phyloP scores from a whole-genome alignment of 1,140 invertebrate species.

The Drosophila triauraria region DNA sequence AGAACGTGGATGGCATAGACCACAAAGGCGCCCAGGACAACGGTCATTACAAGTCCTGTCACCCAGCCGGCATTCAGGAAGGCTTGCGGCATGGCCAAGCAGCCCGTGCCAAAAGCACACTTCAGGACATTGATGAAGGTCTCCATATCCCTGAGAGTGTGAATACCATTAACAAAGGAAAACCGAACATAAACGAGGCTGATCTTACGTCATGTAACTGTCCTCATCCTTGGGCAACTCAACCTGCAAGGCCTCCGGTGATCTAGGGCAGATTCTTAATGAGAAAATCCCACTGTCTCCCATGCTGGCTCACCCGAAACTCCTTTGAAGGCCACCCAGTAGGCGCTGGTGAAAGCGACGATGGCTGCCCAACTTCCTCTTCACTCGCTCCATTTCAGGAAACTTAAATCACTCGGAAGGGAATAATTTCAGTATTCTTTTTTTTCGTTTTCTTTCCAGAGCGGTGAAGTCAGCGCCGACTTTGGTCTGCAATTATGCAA shows the following conservation, averaged over 20 bases:
- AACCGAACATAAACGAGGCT: neutral
- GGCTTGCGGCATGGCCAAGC: constrained; percentile 61
- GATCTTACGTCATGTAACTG: constrained; percentile 44
- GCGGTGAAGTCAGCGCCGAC: constrained; percentile 41
- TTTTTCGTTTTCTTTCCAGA: constrained; percentile 11
- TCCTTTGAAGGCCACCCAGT: constrained; percentile 22
- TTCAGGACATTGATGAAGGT: constrained; percentile 60
- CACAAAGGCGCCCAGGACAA: constrained; percentile 35
- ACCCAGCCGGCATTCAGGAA: constrained; percentile 55
- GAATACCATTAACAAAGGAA: neutral
- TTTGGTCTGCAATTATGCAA: constrained; percentile 67
- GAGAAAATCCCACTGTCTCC: neutral
- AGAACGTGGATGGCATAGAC: constrained; percentile 59
- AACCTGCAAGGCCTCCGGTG: constrained; percentile 18
- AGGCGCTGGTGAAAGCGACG: constrained; percentile 12
- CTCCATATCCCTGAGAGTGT: constrained; percentile 40
- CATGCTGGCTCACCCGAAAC: constrained; percentile 39
- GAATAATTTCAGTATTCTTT: constrained; percentile 30
- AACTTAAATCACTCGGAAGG: constrained; percentile 39
- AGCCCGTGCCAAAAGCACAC: constrained; percentile 60
- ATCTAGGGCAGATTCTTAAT: neutral
- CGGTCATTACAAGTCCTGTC: constrained; percentile 40
- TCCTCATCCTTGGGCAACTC: neutral
- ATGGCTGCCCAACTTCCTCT: constrained; percentile 22
- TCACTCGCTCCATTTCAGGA: constrained; percentile 24